Evolutionary conservation across 2,888 invertebrate genomes (phyloP), one percentile per base, ranked within the genome.

Genomic region (Drosophila trichaetosa): DNA sequence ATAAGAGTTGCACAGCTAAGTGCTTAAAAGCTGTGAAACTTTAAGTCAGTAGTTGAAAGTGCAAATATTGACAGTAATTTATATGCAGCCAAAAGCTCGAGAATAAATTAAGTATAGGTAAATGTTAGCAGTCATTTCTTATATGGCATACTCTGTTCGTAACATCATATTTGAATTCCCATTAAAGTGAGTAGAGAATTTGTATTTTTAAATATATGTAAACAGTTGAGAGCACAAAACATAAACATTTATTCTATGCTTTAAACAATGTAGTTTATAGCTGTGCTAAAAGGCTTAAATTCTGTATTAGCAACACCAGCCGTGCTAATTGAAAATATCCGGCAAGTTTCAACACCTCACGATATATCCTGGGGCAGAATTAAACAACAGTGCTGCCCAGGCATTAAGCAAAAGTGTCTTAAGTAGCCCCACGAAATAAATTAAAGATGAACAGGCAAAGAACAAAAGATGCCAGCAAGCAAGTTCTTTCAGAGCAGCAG

Each of bases 341-440:
- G 54, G 13, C 3, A 21, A 60, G 2, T 13, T 29, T 34, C 16
- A 16, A 56, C 38, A 13, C 11, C 18, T 10, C 13, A 33, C 29
- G 38, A 11, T 56, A 48, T n/a, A 29, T 8, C 33, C 49, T 27
- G 54, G 31, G 49, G 68, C 56, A 61, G 63, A 76, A 76, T 78
- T 69, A 70, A 80, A 53, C 31, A 61, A 54, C 68, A 40, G 11
- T 49, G 29, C 60, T 52, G 57, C 38, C 42, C 34, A 34, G 57
- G 60, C 21, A 48, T 62, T 71, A 62, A 63, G 64, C 21, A 56
- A 64, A 72, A 58, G 49, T 51, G 53, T 29, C 60, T 67, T 76
- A 87, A 82, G 76, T 69, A 66, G 80, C 49, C 61, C 56, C 56
- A 59, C 69, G 60, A 68, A 68, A 62, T 79, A 76, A 89, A 74